phyloP scores from a whole-genome alignment of 2,888 invertebrate genomes.

The Morinoia aosen region DNA sequence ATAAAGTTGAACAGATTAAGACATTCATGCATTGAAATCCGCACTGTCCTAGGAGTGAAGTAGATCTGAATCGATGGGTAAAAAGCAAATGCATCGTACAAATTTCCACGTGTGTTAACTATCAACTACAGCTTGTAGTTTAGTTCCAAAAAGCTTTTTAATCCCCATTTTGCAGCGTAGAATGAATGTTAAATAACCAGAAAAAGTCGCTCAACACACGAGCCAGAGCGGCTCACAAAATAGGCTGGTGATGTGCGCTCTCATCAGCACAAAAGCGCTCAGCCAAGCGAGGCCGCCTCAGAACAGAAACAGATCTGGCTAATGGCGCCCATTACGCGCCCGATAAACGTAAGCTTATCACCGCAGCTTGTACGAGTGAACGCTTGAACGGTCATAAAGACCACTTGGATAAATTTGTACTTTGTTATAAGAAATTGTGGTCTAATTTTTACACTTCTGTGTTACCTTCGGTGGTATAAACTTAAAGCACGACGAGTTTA shows the following conservation, averaged over 20 bases:
- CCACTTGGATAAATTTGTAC: neutral
- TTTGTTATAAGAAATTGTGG: neutral
- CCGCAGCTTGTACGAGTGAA: neutral
- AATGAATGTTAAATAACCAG: neutral
- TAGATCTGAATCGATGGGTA: neutral
- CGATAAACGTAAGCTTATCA: no score
- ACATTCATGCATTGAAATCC: no score
- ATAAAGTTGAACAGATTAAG: no score
- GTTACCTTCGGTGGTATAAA: neutral
- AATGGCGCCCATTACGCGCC: no score
- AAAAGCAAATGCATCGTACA: neutral
- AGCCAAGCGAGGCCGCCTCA: neutral
- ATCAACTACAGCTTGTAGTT: neutral
- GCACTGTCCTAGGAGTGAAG: neutral
- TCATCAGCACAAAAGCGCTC: neutral
- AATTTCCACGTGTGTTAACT: no score
- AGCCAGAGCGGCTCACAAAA: neutral
- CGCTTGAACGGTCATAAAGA: neutral
- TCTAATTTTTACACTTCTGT: neutral
- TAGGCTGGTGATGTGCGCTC: neutral
- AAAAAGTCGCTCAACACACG: neutral
- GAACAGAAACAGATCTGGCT: no score
- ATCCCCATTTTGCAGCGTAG: neutral
- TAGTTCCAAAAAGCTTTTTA: neutral
- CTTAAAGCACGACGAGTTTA: neutral